Percentiles rank a stretch among this genome's conserved stretches.
Evolutionary conservation across 1,140 invertebrate genomes (phyloP).

Genomic region (Hycleus cichorii): DNA sequence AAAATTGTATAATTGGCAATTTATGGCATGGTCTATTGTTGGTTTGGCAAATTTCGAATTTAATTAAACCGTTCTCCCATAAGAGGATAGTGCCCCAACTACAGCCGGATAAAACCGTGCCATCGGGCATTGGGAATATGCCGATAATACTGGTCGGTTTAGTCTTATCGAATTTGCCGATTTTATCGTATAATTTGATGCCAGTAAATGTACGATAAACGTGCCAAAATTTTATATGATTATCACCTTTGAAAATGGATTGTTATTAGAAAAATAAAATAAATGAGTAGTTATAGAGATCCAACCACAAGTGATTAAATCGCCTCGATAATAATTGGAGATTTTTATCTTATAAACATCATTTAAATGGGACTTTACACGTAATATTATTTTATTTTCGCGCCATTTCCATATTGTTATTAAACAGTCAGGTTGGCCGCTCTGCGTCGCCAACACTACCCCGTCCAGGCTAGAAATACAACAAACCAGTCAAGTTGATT

Average conservation of each 20-base stretch:
- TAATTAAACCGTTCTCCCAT: slow-evolving; percentile 82
- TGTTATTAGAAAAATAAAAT: slow-evolving; percentile 27
- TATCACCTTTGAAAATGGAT: slow-evolving; percentile 39
- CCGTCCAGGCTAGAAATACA: slow-evolving; percentile 59
- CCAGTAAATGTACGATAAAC: slow-evolving; percentile 85
- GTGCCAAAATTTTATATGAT: slow-evolving; percentile 91
- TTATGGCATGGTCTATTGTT: slow-evolving; percentile 64
- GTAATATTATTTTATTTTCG: slow-evolving; percentile 60
- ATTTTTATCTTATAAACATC: slow-evolving; percentile 72
- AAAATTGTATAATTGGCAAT: slow-evolving; percentile 65
- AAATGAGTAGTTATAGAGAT: slow-evolving; percentile 35
- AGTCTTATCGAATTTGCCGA: slow-evolving; percentile 83
- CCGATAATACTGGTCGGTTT: slow-evolving; percentile 83
- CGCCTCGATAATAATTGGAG: slow-evolving; percentile 65
- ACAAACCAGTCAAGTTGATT: not conserved
- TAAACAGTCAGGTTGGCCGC: slow-evolving; percentile 75
- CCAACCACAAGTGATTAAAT: slow-evolving; percentile 61
- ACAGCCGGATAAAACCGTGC: slow-evolving; percentile 76
- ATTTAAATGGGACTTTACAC: slow-evolving; percentile 72
- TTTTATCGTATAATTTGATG: slow-evolving; percentile 75
- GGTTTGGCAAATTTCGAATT: slow-evolving; percentile 66
- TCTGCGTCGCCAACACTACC: slow-evolving; percentile 71
- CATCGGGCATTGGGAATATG: slow-evolving; percentile 75
- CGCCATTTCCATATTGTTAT: slow-evolving; percentile 85
- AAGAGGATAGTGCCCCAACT: slow-evolving; percentile 85